These are phyloP conservation scores for Actenoides lindsayi DNA, from an alignment of 2,113 vertebrate species.

Conservation along the genomic window DNA sequence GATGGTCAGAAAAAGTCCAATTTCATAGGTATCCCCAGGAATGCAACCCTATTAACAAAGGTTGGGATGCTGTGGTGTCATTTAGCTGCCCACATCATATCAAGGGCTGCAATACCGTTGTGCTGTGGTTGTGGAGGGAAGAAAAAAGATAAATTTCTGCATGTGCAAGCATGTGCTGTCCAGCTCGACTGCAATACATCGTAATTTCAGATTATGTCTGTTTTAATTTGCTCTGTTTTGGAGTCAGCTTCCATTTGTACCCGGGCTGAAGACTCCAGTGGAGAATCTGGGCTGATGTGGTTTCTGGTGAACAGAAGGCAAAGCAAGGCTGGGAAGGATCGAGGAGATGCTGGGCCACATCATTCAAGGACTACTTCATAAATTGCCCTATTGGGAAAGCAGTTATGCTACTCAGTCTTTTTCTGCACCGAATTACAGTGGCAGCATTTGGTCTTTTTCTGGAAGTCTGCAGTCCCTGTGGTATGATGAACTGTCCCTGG, in stretches of 20 bases:
- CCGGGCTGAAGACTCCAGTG: not conserved
- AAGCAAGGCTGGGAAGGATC: not conserved
- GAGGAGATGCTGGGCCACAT: not conserved
- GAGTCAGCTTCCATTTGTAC: not conserved
- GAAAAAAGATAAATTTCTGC: not conserved
- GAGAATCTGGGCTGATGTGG: not conserved
- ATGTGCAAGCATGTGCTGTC: not conserved
- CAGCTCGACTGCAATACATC: not conserved
- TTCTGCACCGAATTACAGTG: not conserved
- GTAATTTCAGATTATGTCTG: not conserved
- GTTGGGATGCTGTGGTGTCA: rapidly evolving
- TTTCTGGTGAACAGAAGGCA: not conserved
- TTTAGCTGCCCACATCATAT: rapidly evolving
- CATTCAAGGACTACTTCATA: not conserved
- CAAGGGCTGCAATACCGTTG: rapidly evolving
- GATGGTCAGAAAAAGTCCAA: too few relatives aligned
- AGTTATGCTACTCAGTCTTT: not conserved
- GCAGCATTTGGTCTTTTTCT: not conserved
- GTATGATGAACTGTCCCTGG: not conserved
- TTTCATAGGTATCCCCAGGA: not conserved
- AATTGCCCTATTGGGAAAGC: not conserved
- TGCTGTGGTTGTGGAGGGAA: not conserved
- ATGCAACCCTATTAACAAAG: too few relatives aligned
- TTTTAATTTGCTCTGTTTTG: not conserved
- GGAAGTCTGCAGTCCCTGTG: not conserved